Base-by-base conservation (phyloP, 2,113 vertebrate species). In the Notothenia coriiceps region DNA sequence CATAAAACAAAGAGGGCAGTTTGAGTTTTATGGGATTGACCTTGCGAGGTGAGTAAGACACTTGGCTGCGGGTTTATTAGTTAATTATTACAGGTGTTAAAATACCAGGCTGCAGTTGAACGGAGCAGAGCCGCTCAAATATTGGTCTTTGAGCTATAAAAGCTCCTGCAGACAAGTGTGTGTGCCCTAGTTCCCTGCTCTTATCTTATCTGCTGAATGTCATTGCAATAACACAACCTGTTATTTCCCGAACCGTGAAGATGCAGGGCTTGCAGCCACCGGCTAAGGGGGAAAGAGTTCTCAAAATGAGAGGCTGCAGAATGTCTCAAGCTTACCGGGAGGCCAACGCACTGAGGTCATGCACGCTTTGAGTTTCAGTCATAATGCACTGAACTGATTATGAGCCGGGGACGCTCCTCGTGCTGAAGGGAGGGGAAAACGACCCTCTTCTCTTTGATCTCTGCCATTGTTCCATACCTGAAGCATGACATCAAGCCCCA, bases 401-500 rank as follows among this genome's bases (percentile, higher is more conserved):
- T 72, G 77, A 80, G 76, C 60, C 60, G 62, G 61, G 65, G 85
- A 92, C 82, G 84, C 73, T 91, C 79, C 77, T 87, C 46, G 2
- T 59, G 84, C 74, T 70, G 81, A 88, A 77, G 49, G 79, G 74
- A 81, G 71, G 64, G 69, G 81, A 80, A 40, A 85, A 65, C 14
- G 6, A 84, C 57, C 59, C 80, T 68, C 79, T 13, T 46, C n/a
- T 74, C 91, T 94, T 93, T 95, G 89, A 94, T 92, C 92, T 86
- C 67, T 50, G 25, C 79, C 83, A 86, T 77, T 88, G 89, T 93
- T 86, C 86, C 89, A 91, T 94, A 94, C 92, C 94, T 92, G 87
- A 85, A 86, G 78, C 87, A 92, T 94, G 93, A 94, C 92, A 86
- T 91, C 87, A 90, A 88, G 82, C 79, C 76, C 22, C 75, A 79